A percentile compares a stretch with the other conserved stretches of the same genome.
These are phyloP conservation scores for Drosophila paranaensis DNA, from an alignment of 2,888 invertebrate genomes.

Conservation along the genomic window DNA sequence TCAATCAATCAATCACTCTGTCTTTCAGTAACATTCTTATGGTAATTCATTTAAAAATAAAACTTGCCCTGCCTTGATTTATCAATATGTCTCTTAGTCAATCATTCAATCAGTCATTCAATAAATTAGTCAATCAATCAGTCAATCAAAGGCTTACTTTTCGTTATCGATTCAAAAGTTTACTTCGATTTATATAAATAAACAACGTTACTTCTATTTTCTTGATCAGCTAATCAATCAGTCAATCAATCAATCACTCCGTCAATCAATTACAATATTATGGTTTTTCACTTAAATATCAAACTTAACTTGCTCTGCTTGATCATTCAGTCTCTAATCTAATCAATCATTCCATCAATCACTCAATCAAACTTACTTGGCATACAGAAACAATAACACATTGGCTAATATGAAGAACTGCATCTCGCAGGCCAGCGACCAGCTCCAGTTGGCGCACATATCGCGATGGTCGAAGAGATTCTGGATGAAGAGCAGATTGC, in stretches of 20 bases:
- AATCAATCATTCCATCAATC: neutral
- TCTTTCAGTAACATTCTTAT: too few relatives aligned
- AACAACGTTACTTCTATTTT: too few relatives aligned
- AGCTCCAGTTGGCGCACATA: slow-evolving; percentile 85
- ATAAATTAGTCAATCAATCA: too few relatives aligned
- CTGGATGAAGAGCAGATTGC: slow-evolving; percentile 84
- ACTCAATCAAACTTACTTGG: slow-evolving; percentile 73
- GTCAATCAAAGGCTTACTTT: too few relatives aligned
- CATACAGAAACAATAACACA: slow-evolving; percentile 81
- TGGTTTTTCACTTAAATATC: too few relatives aligned
- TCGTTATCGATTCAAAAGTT: too few relatives aligned
- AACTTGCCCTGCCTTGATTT: too few relatives aligned
- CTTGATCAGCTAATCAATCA: neutral
- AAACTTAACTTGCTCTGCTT: too few relatives aligned
- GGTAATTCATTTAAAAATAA: too few relatives aligned
- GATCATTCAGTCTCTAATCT: neutral
- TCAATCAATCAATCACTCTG: neutral
- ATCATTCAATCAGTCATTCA: neutral
- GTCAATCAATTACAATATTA: too few relatives aligned
- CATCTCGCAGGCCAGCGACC: slow-evolving; percentile 85
- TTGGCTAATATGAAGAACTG: slow-evolving; percentile 84
- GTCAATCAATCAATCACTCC: neutral
- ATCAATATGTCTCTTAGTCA: neutral
- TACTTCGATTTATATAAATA: too few relatives aligned
- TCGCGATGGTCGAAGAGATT: slow-evolving; percentile 83